A percentile compares a stretch with the other conserved stretches of the same genome.
phyloP scores from a whole-genome alignment of 2,113 vertebrate genomes.

The Dipodomys ordii region DNA sequence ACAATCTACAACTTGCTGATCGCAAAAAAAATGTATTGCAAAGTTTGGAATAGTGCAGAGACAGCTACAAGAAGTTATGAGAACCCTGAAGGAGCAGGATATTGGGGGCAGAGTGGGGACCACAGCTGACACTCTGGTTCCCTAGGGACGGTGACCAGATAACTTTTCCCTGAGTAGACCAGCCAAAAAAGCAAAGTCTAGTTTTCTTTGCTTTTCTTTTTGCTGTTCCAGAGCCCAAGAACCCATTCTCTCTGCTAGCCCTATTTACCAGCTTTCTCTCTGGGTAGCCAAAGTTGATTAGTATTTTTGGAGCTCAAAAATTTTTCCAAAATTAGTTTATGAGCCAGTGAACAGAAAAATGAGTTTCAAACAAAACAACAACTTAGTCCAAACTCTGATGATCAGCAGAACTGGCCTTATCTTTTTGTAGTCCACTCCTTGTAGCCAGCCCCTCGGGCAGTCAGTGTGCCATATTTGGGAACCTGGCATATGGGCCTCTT shows the following conservation, averaged over 20 bases:
- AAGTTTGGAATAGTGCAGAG: slow-evolving; percentile 75
- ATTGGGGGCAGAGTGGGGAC: not conserved
- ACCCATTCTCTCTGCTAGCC: not conserved
- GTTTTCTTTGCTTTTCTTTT: not conserved
- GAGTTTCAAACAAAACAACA: slow-evolving; percentile 23
- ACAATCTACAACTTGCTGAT: slow-evolving; percentile 87
- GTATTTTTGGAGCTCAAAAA: slow-evolving; percentile 16
- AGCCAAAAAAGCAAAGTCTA: not conserved
- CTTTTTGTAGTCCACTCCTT: not conserved
- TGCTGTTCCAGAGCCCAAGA: not conserved
- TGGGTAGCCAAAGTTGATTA: not conserved
- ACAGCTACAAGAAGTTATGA: not conserved
- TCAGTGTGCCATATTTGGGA: slow-evolving; percentile 25
- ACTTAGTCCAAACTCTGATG: not conserved
- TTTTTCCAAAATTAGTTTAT: not conserved
- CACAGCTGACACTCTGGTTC: not conserved
- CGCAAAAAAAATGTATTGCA: slow-evolving; percentile 75
- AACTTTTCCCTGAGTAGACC: not conserved
- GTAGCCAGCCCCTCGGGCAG: not conserved
- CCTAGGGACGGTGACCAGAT: not conserved
- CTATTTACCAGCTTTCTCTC: not conserved
- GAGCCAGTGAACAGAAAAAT: not conserved
- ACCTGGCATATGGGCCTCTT: slow-evolving; percentile 58
- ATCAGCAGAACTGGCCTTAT: not conserved
- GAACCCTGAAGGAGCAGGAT: not conserved